These are phyloP conservation scores for Thereva unica DNA, from an alignment of 2,888 invertebrate genomes.

Conservation along the genomic window DNA sequence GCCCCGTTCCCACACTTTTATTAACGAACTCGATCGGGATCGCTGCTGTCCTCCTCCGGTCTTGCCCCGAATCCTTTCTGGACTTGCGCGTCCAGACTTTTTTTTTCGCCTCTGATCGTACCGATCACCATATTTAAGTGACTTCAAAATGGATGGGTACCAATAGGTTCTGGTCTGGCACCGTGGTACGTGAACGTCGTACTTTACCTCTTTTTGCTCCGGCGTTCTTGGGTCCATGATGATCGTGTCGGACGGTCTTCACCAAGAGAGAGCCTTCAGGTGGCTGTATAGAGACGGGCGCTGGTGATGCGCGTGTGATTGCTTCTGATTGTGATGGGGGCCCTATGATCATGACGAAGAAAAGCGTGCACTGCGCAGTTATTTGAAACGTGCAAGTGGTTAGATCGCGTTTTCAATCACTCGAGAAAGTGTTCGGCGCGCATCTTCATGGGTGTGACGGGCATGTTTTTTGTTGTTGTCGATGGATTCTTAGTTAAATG, in stretches of 20 bases:
- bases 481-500: no score
- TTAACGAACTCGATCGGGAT: slow-evolving; percentile 31
- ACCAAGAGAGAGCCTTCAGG: neutral
- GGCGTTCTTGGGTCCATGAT: slow-evolving; percentile 27
- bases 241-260: neutral
- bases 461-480: no score
- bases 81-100: slow-evolving; percentile 24
- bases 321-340: slow-evolving; percentile 28
- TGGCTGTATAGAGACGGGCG: neutral
- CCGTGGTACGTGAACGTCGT: no score
- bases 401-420: slow-evolving; percentile 24
- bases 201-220: slow-evolving; percentile 20
- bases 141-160: slow-evolving; percentile 31
- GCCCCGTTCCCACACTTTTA: slow-evolving; percentile 36
- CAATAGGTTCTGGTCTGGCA: slow-evolving; percentile 16
- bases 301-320: slow-evolving; percentile 26
- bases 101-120: slow-evolving; percentile 34
- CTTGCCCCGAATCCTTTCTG: slow-evolving; percentile 13
- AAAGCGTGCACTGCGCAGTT: slow-evolving; percentile 1
- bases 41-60: slow-evolving; percentile 19
- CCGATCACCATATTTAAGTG: slow-evolving; percentile 32
- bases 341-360: slow-evolving; percentile 17
- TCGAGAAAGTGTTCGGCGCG: slow-evolving; percentile 6
- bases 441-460: no score
- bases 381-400: slow-evolving; percentile 21